Percentiles rank a stretch among this genome's conserved stretches.
Conservation (phyloP, 1,140 invertebrate species). For the Plectrocnemia conspersa region DNA sequence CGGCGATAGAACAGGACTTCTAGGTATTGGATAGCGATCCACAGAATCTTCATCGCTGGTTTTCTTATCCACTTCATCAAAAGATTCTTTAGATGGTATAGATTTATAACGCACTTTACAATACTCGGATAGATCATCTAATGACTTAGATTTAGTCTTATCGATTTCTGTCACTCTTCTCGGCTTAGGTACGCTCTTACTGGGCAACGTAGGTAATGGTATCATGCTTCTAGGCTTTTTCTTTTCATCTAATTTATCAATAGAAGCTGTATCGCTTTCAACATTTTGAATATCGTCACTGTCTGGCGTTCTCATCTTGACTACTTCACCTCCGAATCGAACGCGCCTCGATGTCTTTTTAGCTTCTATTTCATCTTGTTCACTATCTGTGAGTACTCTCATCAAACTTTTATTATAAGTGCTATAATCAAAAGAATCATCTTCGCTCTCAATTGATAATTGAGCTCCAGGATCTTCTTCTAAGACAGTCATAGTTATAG, state of each 20-base stretch:
- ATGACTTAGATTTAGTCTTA: constrained; percentile 49
- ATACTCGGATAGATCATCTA: constrained; percentile 49
- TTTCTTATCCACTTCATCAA: background rate
- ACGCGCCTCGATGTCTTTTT: constrained; percentile 58
- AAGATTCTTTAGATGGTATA: background rate
- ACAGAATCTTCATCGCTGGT: constrained; percentile 6
- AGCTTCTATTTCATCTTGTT: constrained; percentile 52
- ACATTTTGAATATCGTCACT: constrained; percentile 59
- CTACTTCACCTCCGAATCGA: constrained; percentile 75
- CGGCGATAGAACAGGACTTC: constrained; percentile 14
- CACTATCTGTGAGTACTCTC: constrained; percentile 55
- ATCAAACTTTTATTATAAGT: constrained; percentile 49
- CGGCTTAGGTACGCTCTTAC: constrained; percentile 19
- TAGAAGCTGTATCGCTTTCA: constrained; percentile 44
- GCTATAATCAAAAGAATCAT: constrained; percentile 42
- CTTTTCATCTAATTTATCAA: constrained; percentile 30
- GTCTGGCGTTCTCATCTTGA: constrained; percentile 77
- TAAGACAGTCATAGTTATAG: constrained; percentile 74
- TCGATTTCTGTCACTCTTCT: constrained; percentile 17
- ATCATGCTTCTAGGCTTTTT: constrained; percentile 28
- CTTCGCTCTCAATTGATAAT: constrained; percentile 46
- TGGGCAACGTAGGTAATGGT: constrained; percentile 22
- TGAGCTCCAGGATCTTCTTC: constrained; percentile 58
- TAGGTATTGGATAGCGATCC: constrained; percentile 3
- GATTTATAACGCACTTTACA: constrained; percentile 38